Base-by-base conservation (phyloP, 1,140 invertebrate genomes). In the Zelostemma sp. region DNA sequence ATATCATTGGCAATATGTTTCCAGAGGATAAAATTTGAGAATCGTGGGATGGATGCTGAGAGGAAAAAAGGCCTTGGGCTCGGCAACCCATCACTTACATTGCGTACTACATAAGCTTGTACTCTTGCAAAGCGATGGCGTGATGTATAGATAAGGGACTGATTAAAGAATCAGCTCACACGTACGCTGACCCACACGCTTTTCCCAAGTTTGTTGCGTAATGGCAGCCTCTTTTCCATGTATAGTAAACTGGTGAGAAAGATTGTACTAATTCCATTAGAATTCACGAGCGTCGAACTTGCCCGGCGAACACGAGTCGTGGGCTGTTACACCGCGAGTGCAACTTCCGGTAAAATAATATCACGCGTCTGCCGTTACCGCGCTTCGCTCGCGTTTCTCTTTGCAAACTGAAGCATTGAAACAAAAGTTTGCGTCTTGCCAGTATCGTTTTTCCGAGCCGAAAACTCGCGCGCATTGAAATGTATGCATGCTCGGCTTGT, bases 201-300 rank as follows among this genome's bases (percentile, higher is more conserved):
- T 15, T 54, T 41, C 56, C 56, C 3, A 35, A 49, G 50, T 14
- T 15, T 17, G 43, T 72, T 72, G 50, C 54, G 56, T 64, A 72
- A 72, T 48, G 53, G 56, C 45, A 55, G 33, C 21, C 15, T 45
- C 33, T 50, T 51, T 38, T 48, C 58, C 55, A 47, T 62, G 56
- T 51, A 68, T 64, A 64, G 56, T 47, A 38, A 59, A 38, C 45
- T 43, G 46, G 28, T 47, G 60, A 40, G 58, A 68, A 66, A 61
- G n/a, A n/a, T n/a, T 68, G 61, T 65, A 61, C 70, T 68, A 73
- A 73, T 73, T 73, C 56, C 57, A 65, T 72, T 68, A 68, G 57
- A 68, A 73, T 73, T 73, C 43, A 57, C 68, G 61, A 66, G 55
- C 59, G 35, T 61, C 40, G 45, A 63, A 60, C 68, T 59, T 60